A percentile compares a stretch with the other conserved stretches of the same genome.
Conservation (phyloP, 2,888 invertebrate genomes). For the Desoria tigrina region DNA sequence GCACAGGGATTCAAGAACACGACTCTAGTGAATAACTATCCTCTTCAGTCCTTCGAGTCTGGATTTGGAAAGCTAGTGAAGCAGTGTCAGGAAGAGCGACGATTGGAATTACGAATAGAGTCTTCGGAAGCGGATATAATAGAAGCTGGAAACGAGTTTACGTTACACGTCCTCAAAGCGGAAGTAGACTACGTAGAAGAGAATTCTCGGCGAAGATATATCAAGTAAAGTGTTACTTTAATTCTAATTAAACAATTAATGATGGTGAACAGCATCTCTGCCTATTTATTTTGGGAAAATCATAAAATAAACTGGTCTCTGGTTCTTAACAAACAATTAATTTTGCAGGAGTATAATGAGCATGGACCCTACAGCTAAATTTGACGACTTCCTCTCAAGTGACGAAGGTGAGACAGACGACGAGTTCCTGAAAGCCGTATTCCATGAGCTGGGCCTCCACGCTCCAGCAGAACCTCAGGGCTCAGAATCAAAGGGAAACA, state of each 20-base stretch:
- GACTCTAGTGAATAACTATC: conserved; percentile 12
- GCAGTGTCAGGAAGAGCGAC: conserved; percentile 20
- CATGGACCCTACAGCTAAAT: conserved; percentile 27
- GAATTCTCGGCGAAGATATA: conserved; percentile 18
- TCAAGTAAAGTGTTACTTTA: too few species aligned
- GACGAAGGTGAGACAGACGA: conserved; percentile 22
- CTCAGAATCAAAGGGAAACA: too few species aligned
- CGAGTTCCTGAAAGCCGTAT: conserved; percentile 33
- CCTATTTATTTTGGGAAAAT: neutral
- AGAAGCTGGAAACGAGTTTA: conserved; percentile 19
- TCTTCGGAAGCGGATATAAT: conserved; percentile 23
- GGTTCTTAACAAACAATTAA: neutral
- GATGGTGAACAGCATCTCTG: neutral
- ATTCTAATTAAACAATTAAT: neutral
- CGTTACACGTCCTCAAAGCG: conserved; percentile 25
- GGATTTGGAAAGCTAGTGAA: neutral
- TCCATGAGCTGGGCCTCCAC: conserved; percentile 30
- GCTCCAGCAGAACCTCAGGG: too few species aligned
- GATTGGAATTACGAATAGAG: conserved; percentile 28
- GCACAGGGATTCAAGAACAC: conserved; percentile 8
- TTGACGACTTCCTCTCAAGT: conserved; percentile 28
- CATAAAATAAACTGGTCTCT: neutral
- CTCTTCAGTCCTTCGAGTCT: conserved; percentile 7
- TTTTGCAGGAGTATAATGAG: conserved; percentile 36
- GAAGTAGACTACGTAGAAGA: conserved; percentile 33